Conservation (phyloP, 2,888 invertebrate genomes). For the Diadromus collaris region DNA sequence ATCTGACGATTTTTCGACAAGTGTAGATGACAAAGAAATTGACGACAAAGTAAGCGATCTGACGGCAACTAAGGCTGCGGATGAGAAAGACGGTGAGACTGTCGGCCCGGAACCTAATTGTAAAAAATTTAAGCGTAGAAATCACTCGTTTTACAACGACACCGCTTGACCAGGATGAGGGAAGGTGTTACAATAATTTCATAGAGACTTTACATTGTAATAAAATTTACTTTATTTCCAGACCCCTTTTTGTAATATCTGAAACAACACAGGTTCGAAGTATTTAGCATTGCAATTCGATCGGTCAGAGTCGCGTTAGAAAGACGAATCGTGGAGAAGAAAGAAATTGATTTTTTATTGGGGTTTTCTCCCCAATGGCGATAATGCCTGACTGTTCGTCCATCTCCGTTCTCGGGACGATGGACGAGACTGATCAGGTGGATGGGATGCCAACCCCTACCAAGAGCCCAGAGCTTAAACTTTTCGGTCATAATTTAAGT, state of each 20-base stretch:
- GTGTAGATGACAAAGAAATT: constrained; percentile 21
- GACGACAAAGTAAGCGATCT: constrained; percentile 26
- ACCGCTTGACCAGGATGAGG: constrained; percentile 60
- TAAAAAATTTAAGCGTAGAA: constrained; percentile 80
- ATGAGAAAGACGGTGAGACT: constrained; percentile 27
- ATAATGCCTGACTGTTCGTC: constrained; percentile 64
- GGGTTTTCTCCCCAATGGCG: constrained; percentile 81
- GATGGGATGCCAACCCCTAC: constrained; percentile 84
- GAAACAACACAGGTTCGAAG: constrained; percentile 46
- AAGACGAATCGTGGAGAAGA: constrained; percentile 4
- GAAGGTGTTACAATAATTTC: neutral
- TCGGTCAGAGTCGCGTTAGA: neutral
- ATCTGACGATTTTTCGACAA: constrained; percentile 18
- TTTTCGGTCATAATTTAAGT: constrained; percentile 62
- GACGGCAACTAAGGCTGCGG: constrained; percentile 13
- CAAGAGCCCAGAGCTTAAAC: constrained; percentile 75
- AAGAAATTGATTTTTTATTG: constrained; percentile 79
- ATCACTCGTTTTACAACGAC: constrained; percentile 78
- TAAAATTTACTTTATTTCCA: constrained; percentile 55
- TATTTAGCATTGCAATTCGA: constrained; percentile 19
- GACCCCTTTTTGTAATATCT: constrained; percentile 44
- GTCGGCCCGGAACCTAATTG: constrained; percentile 66
- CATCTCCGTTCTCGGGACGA: constrained; percentile 21
- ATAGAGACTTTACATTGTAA: constrained; percentile 34
- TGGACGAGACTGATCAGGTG: constrained; percentile 73